Evolutionary conservation across 1,140 invertebrate genomes (phyloP).

Genomic region (Listronotus bonariensis): DNA sequence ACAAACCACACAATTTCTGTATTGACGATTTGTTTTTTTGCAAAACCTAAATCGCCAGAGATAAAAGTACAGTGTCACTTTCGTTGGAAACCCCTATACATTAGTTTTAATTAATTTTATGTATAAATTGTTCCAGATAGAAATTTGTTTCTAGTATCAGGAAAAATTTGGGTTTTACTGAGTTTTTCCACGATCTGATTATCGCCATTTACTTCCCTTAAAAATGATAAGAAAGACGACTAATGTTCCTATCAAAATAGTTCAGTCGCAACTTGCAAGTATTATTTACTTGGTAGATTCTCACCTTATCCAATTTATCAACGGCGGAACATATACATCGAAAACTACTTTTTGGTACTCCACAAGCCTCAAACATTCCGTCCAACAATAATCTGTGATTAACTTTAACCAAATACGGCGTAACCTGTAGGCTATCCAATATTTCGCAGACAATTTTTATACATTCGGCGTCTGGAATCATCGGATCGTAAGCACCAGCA

Average conservation of each 20-base stretch:
- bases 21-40: too few relatives aligned
- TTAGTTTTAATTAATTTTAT: too few relatives aligned
- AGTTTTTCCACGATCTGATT: too few relatives aligned
- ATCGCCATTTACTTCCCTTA: too few relatives aligned
- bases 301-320: constrained; percentile 97
- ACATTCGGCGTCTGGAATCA: constrained; percentile 98
- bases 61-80: too few relatives aligned
- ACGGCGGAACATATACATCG: constrained; percentile 95
- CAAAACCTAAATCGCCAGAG: too few relatives aligned
- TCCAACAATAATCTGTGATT: constrained; percentile 95
- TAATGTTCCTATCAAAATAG: background rate
- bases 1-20: too few relatives aligned
- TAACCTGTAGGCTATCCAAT: constrained; percentile 78
- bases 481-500: constrained; percentile 92
- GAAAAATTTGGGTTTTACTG: too few relatives aligned
- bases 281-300: constrained; percentile 11
- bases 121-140: too few relatives aligned
- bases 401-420: constrained; percentile 89
- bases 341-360: constrained; percentile 88
- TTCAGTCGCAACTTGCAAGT: background rate
- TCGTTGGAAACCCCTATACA: too few relatives aligned
- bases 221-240: too few relatives aligned
- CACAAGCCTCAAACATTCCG: constrained; percentile 96
- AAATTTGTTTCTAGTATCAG: too few relatives aligned
- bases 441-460: constrained; percentile 92